Evolutionary conservation across 2,113 vertebrate genomes (phyloP), one percentile per base, ranked within the genome.

Genomic region (Sceloporus tristichus): DNA sequence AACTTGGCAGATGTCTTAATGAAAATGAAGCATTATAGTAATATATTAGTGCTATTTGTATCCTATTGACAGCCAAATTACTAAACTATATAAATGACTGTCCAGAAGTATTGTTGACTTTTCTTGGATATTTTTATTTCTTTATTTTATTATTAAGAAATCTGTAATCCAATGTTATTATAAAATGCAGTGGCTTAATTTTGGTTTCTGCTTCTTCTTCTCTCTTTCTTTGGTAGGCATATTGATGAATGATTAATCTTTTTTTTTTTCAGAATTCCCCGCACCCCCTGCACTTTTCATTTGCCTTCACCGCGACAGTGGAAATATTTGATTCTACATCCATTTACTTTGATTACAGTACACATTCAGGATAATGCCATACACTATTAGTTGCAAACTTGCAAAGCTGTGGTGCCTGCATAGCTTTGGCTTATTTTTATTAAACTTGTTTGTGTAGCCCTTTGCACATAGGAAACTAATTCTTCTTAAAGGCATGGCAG

Each of bases 1-100:
- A 96, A 96, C 95, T 96, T 98, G 97, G 96, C 97, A 97, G 97
- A 97, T 96, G 95, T 97, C 97, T 97, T 97, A 98, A 98, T 98
- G 97, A 98, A 97, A 97, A 97, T 97, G 96, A 97, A 97, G 96
- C 96, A 97, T 97, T 97, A 96, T 94, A 96, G 95, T 97, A 97
- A 97, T 97, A 97, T 97, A 97, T 97, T 97, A 97, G 93, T 93
- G 95, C 96, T 96, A 96, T 97, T 97, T 97, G 95, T 97, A 91
- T 95, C 89, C 96, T 97, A 97, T 97, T 96, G 97, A 97, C 97
- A 97, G 96, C 95, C 71, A 95, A 95, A 97, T 96, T 96, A 94
- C 95, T 97, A 96, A 97, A 94, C 96, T 95, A 93, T 96, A 97
- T 96, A 97, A 97, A 97, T 97, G 96, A 96, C 96, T 94, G 87